phyloP scores from a whole-genome alignment of 1,140 invertebrate species.

The Ruditapes philippinarum region DNA sequence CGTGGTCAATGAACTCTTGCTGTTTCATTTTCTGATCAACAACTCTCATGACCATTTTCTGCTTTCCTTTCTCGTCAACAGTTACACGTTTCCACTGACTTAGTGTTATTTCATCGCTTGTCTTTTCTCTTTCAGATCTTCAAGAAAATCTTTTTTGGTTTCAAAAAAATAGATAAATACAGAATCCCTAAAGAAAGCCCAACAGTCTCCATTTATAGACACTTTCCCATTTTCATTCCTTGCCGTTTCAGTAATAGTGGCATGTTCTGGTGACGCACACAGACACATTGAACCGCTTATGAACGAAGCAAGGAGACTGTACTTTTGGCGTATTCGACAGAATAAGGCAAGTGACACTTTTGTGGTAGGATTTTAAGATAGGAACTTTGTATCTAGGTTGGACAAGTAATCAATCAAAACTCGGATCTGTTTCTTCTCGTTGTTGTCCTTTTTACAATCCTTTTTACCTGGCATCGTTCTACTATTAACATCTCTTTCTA shows the following conservation, averaged over 20 bases:
- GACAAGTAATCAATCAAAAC: conserved; percentile 28
- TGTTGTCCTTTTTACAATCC: neutral
- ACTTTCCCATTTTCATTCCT: neutral
- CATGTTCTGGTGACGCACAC: conserved; percentile 65
- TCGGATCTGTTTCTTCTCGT: conserved; percentile 5
- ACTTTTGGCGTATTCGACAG: conserved; percentile 17
- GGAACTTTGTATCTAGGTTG: conserved; percentile 1
- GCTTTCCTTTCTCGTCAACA: conserved; percentile 9
- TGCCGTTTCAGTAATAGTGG: conserved; percentile 20
- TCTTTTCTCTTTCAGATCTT: neutral
- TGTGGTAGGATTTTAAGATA: neutral
- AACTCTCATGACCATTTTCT: conserved; percentile 8
- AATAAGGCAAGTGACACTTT: conserved; percentile 44
- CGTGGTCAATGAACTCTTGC: neutral
- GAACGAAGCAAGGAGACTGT: conserved; percentile 46
- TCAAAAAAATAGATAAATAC: too few species aligned
- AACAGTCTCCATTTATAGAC: neutral
- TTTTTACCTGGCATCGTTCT: neutral
- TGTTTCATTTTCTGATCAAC: neutral
- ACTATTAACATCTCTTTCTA: neutral
- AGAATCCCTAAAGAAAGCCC: too few species aligned
- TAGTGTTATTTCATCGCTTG: neutral
- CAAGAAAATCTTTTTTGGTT: neutral
- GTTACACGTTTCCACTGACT: neutral
- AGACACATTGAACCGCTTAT: conserved; percentile 52